Conservation (phyloP, 2,888 invertebrate genomes). For the Orthosia incerta region DNA sequence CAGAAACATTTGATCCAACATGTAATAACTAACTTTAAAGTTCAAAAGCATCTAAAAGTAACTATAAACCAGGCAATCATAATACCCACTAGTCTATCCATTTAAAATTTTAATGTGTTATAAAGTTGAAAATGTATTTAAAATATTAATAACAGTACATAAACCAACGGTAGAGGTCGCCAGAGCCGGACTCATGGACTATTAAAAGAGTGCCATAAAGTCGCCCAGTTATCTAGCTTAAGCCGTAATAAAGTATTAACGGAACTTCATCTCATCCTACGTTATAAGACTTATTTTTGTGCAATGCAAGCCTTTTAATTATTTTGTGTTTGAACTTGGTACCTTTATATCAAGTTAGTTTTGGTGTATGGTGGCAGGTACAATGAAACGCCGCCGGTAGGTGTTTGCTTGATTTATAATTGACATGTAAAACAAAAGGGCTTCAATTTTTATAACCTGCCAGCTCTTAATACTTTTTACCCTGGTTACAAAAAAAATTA, state of each 20-base stretch:
- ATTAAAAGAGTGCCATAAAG: conserved; percentile 85
- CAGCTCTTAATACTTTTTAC: no score
- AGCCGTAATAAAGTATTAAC: conserved; percentile 83
- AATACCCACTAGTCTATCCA: conserved; percentile 40
- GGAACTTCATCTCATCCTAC: conserved; percentile 66
- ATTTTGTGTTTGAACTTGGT: conserved; percentile 28
- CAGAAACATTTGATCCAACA: conserved; percentile 1
- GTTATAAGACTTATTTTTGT: conserved; percentile 60
- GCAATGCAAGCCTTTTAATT: conserved; percentile 53
- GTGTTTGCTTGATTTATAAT: no score
- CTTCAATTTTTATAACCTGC: no score
- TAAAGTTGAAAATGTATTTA: conserved; percentile 70
- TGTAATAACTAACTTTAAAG: conserved; percentile 21
- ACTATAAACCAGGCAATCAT: conserved; percentile 43
- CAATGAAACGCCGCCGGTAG: no score
- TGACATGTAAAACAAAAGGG: no score
- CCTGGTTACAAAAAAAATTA: no score
- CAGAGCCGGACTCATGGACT: conserved; percentile 76
- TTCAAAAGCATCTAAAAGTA: no score
- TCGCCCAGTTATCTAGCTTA: conserved; percentile 80
- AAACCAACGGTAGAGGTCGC: conserved; percentile 51
- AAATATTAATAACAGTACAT: conserved; percentile 69
- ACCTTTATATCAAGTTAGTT: conserved; percentile 7
- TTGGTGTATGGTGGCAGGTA: not conserved
- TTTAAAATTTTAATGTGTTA: conserved; percentile 67